Evolutionary conservation across 2,888 invertebrate genomes (phyloP), one percentile per base, ranked within the genome.

Genomic region (Lasius fuliginosus): DNA sequence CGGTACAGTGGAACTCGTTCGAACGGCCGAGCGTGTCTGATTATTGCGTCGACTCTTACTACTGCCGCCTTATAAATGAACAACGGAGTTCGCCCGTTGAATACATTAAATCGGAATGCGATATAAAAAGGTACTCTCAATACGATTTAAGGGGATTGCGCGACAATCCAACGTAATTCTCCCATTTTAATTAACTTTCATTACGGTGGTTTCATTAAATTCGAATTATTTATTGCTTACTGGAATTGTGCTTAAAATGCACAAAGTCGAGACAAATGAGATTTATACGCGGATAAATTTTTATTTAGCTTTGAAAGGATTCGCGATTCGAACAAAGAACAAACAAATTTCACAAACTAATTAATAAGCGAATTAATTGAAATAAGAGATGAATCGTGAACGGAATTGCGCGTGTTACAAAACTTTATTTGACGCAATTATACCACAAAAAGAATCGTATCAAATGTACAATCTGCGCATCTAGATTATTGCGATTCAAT

Each of bases 31-130:
- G 62, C 82, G 53, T 77, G 79, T 65, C 82, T 79, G 82, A 82
- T 82, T 79, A 82, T 77, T 76, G 82, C 77, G 77, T 53, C 77
- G 82, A 62, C 82, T 77, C 79, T 74, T 53, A 79, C 82, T 36
- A 82, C 62, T 77, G 42, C 74, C 36, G 46, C 74, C 36, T 73
- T 81, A 81, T 62, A 81, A 81, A 81, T 81, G 79, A 81, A 62
- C 27, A 73, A 33, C 60, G 60, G 36, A 73, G 60, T 73, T 60
- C 60, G 46, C 11, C 15, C 74, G 60, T 81, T 81, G 79, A 73
- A 81, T 81, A 81, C 60, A 81, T 81, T 81, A 81, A 81, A 74
- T 81, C 12, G 79, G 12, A 60, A 74, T 60, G 46, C 74, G 75
- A 62, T 81, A 60, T 81, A 74, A 74, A 79, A 81, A 74, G 56